Percentiles rank a stretch among this genome's conserved stretches.
Evolutionary conservation across 2,113 vertebrate species (phyloP).

Genomic region (Hymenochirus boettgeri): DNA sequence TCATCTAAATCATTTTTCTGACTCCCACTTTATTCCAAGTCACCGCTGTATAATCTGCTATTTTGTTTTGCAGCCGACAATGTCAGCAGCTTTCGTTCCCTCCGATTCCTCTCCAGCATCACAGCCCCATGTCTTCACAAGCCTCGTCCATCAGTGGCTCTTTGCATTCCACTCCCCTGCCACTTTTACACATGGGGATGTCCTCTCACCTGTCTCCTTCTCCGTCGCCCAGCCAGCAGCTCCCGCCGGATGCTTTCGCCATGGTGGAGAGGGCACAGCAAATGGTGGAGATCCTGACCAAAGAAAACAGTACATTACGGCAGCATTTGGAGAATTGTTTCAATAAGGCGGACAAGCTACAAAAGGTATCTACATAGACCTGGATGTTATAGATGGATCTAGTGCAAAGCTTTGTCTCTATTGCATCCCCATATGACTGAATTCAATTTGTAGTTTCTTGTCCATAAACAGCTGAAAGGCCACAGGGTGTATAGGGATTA

Average conservation of each 20-base stretch:
- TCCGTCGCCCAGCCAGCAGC: slow-evolving; percentile 50
- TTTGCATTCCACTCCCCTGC: slow-evolving; percentile 55
- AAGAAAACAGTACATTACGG: slow-evolving; percentile 73
- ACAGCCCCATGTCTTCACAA: slow-evolving; percentile 74
- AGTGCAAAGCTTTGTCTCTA: no score
- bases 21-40: background rate
- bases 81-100: slow-evolving; percentile 66
- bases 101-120: slow-evolving; percentile 49
- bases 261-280: slow-evolving; percentile 78
- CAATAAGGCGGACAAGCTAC: slow-evolving; percentile 73
- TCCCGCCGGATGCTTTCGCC: slow-evolving; percentile 65
- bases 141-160: slow-evolving; percentile 49
- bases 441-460: no score
- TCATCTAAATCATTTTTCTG: slow-evolving; percentile 9
- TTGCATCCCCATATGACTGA: no score
- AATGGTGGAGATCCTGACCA: slow-evolving; percentile 76
- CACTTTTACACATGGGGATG: slow-evolving; percentile 45
- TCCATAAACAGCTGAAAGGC: no score
- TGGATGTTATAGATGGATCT: no score
- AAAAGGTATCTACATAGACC: slow-evolving; percentile 77
- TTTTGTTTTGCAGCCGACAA: slow-evolving; percentile 59
- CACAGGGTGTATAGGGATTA: no score
- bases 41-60: background rate
- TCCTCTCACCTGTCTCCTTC: slow-evolving; percentile 32
- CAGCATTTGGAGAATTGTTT: slow-evolving; percentile 74